Conservation (phyloP, 1,140 invertebrate species). For the Coelopa frigida region DNA sequence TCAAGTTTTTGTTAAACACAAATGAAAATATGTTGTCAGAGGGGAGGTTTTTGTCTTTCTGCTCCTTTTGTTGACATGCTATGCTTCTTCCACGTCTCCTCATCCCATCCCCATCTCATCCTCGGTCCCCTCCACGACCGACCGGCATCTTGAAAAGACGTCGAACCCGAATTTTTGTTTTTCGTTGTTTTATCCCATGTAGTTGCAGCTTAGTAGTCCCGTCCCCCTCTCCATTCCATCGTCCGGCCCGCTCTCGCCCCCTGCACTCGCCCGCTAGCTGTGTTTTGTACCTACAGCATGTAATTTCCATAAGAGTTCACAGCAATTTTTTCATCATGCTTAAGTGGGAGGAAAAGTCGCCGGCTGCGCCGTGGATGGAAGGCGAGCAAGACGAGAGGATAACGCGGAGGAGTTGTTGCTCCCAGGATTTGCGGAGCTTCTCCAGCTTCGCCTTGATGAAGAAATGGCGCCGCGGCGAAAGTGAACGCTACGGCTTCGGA, state of each 20-base stretch:
- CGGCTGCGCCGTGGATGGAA: not conserved
- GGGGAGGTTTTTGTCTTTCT: constrained; percentile 9
- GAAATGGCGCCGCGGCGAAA: too few species aligned
- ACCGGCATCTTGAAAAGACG: constrained; percentile 8
- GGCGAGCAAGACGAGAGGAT: not conserved
- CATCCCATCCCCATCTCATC: constrained; percentile 8
- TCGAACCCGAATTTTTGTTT: constrained; percentile 9
- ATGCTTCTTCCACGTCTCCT: constrained; percentile 2
- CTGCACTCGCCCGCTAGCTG: too few species aligned
- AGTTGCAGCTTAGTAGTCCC: not conserved
- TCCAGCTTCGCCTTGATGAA: too few species aligned
- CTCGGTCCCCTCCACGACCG: not conserved
- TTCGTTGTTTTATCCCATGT: not conserved
- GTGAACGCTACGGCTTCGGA: too few species aligned
- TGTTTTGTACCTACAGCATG: too few species aligned
- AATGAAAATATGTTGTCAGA: constrained; percentile 3
- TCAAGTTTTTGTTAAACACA: not conserved
- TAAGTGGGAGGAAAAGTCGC: not conserved
- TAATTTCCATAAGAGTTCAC: constrained; percentile 7
- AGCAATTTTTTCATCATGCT: not conserved
- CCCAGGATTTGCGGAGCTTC: too few species aligned
- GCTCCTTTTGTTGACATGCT: constrained; percentile 9
- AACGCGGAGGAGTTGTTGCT: too few species aligned
- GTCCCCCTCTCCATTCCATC: not conserved
- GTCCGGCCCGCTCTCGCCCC: too few species aligned